phyloP scores from a whole-genome alignment of 2,888 invertebrate genomes.

The Amphipyra tragopoginis region DNA sequence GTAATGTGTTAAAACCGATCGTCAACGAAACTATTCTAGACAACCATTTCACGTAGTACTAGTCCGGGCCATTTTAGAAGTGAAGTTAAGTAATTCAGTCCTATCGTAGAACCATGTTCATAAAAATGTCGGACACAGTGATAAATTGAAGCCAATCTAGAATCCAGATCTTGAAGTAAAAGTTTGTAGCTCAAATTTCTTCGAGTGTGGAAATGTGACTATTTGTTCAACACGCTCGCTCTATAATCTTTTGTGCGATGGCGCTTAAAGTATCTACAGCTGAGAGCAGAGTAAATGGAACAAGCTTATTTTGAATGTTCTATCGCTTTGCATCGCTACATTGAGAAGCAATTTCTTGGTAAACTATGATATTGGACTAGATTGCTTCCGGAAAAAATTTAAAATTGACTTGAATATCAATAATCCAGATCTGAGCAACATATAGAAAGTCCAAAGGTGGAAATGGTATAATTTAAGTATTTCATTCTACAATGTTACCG shows the following conservation, averaged over 20 bases:
- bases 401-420: not conserved
- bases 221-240: constrained; percentile 28
- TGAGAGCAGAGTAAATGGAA: constrained; percentile 9
- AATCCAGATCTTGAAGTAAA: not conserved
- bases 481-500: constrained; percentile 46
- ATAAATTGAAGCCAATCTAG: not conserved
- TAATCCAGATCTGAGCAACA: not conserved
- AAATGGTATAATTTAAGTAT: constrained; percentile 37
- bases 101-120: constrained; percentile 2
- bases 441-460: constrained; percentile 14
- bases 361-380: not conserved
- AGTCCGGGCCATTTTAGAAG: not conserved
- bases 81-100: constrained; percentile 17
- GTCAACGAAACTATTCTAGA: constrained; percentile 57
- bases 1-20: constrained; percentile 24
- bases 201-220: constrained; percentile 6
- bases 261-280: constrained; percentile 13
- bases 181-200: constrained; percentile 6
- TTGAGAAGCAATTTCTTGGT: constrained; percentile 8
- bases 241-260: constrained; percentile 9
- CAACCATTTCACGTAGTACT: constrained; percentile 16
- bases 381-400: not conserved
- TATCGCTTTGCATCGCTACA: constrained; percentile 1
- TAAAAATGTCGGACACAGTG: not conserved
- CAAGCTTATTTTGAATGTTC: constrained; percentile 4